Conservation (phyloP, 2,113 vertebrate species). For the Gracilinanus agilis region DNA sequence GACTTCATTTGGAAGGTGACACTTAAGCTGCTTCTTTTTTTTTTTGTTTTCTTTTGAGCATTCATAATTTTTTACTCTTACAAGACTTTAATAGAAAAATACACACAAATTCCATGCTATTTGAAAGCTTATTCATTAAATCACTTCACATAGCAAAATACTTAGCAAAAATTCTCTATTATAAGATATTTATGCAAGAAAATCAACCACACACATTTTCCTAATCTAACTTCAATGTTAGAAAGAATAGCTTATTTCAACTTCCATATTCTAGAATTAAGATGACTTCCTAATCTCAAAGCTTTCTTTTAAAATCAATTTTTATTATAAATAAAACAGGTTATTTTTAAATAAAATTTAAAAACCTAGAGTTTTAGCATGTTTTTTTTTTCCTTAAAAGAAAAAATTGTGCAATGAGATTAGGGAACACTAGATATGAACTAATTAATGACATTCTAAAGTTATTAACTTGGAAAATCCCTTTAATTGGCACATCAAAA, state of each 20-base stretch:
- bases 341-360: too few species aligned
- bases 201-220: constrained; percentile 38
- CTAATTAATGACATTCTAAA: background rate
- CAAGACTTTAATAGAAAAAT: too few species aligned
- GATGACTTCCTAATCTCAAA: constrained; percentile 52
- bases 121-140: constrained; percentile 41
- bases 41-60: too few species aligned
- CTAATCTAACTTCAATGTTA: constrained; percentile 36
- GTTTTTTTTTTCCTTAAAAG: background rate
- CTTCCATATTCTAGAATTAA: constrained; percentile 45
- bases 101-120: constrained; percentile 32
- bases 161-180: constrained; percentile 36
- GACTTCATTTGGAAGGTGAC: background rate
- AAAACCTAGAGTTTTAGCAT: background rate
- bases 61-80: too few species aligned
- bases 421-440: background rate
- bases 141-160: constrained; percentile 46
- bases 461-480: too few species aligned
- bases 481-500: constrained; percentile 68
- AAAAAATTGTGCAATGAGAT: background rate
- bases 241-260: constrained; percentile 36
- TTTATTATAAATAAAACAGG: background rate
- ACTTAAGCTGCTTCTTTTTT: background rate
- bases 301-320: background rate
- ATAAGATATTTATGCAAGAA: constrained; percentile 36